These are phyloP conservation scores for Ameiurus melas DNA, from an alignment of 2,113 vertebrate species.

Conservation along the genomic window DNA sequence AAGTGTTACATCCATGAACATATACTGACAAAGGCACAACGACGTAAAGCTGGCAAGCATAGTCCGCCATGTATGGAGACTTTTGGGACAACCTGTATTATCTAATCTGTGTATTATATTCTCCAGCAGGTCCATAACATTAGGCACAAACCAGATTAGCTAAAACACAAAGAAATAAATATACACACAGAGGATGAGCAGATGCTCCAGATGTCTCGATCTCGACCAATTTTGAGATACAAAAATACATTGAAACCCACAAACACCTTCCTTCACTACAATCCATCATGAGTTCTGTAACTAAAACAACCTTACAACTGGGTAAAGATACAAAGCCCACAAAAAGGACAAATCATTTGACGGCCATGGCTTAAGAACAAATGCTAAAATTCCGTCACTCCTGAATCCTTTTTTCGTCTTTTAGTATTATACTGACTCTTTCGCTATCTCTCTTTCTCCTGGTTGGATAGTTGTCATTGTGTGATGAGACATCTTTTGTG, in stretches of 20 bases:
- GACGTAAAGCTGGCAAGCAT: no score
- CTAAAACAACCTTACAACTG: background rate
- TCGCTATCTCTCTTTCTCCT: background rate
- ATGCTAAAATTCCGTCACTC: background rate
- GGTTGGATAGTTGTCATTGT: background rate
- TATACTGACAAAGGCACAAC: no score
- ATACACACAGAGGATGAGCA: background rate
- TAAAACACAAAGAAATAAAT: background rate
- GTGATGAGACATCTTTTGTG: background rate
- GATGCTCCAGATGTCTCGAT: background rate
- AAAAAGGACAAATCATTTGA: background rate
- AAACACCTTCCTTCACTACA: background rate
- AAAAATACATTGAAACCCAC: background rate
- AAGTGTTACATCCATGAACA: no score
- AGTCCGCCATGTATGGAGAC: no score
- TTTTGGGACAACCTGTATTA: background rate
- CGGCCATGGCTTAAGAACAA: background rate
- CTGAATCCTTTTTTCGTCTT: background rate
- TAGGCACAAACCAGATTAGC: background rate
- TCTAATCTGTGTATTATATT: background rate
- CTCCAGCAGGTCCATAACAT: background rate
- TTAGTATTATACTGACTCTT: background rate
- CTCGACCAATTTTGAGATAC: background rate
- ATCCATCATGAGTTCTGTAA: background rate
- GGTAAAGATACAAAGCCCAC: background rate